phyloP scores from a whole-genome alignment of 2,797 vertebrate species.

The Catamblyrhynchus diadema region DNA sequence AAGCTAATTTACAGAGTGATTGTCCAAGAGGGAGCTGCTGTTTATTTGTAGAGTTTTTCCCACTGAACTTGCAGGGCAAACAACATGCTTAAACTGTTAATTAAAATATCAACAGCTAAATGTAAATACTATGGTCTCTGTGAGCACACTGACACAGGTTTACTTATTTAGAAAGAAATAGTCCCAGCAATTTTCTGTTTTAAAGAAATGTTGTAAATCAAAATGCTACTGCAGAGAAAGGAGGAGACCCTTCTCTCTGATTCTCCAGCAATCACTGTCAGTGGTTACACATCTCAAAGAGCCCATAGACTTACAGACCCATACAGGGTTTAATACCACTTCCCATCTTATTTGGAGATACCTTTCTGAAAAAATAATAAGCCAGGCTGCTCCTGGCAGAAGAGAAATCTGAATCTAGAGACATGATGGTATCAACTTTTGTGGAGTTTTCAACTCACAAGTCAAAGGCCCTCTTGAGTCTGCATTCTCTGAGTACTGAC shows the following conservation, averaged over 20 bases:
- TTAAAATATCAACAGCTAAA: conserved; percentile 80
- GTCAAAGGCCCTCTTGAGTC: not conserved
- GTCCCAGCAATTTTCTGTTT: not conserved
- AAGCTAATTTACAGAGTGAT: conserved; percentile 81
- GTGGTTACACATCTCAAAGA: not conserved
- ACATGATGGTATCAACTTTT: not conserved
- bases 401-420: not conserved
- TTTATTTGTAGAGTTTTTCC: conserved; percentile 80
- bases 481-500: not conserved
- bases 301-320: not conserved
- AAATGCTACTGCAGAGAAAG: not conserved
- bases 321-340: not conserved
- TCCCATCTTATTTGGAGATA: not conserved
- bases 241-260: not conserved
- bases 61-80: conserved; percentile 78
- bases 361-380: not conserved
- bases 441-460: not conserved
- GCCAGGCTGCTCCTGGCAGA: not conserved
- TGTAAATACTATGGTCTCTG: conserved; percentile 69
- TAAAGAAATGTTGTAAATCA: not conserved
- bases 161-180: conserved; percentile 25
- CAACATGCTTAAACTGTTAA: conserved; percentile 77
- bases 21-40: conserved; percentile 82
- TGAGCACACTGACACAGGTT: conserved; percentile 35
- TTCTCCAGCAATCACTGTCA: not conserved